Evolutionary conservation across 2,888 invertebrate genomes (phyloP), one percentile per base, ranked within the genome.

Genomic region (Leptodirus hochenwartii): DNA sequence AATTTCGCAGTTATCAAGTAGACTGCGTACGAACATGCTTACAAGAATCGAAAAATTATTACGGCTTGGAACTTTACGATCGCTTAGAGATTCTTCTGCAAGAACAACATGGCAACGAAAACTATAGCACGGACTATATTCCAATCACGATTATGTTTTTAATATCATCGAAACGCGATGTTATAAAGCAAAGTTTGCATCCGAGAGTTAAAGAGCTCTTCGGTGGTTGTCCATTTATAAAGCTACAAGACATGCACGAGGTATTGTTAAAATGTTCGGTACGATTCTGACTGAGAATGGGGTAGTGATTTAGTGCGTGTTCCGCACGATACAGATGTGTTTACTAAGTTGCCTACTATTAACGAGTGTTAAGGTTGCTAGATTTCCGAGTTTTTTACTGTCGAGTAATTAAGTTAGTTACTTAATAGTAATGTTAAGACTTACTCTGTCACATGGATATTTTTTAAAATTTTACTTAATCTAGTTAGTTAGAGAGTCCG

Each of bases 81-180:
- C 32, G 31, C 11, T 34, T 41, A 13, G 34, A 37, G 30, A 26
- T 31, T 4, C 25, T 33, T 5, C 27, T 43, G 15, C 27, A 37
- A 27, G 23, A 31, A 25, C 27, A 35, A 15, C 26, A 35, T 22
- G 37, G n/a, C n/a, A n/a, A n/a, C n/a, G n/a, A 36, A 17, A 23
- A 29, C 22, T 15, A 31, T 10, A 25, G 34, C 17, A 34, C 28
- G n/a, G 37, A 37, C 27, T 25, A 29, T 8, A 22, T 36, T 4
- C 22, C 32, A 20, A 36, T 31, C 6, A 41, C 41, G 8, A 27
- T 41, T 13, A 30, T 40, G 17, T 34, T 37, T 24, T 30, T 43
- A 20, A 32, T 43, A 11, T 39, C 38, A n/a, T 38, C 32, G 15
- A 39, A 39, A 15, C 39, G 35, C 28, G 40, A 40, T 8, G 41